phyloP scores from a whole-genome alignment of 2,113 vertebrate species.

The Tamias sibiricus region DNA sequence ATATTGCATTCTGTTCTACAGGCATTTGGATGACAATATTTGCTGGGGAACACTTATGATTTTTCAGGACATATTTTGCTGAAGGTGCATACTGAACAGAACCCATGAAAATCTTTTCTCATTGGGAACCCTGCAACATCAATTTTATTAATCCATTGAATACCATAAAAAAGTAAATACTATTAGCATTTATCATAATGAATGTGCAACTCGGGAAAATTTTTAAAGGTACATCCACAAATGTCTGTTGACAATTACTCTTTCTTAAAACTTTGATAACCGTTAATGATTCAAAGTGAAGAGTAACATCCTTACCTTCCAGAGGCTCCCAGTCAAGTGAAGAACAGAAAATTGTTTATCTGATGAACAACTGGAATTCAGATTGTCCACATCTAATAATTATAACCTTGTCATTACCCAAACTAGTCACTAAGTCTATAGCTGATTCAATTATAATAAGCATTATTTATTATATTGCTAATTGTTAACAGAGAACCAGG shows the following conservation, averaged over 20 bases:
- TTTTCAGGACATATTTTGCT: not conserved
- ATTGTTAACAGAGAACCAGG: not conserved
- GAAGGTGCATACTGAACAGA: not conserved
- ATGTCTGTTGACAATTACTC: not conserved
- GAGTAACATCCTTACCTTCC: not conserved
- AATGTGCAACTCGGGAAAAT: slow-evolving; percentile 4
- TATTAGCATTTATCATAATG: not conserved
- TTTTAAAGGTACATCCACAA: not conserved
- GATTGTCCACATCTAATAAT: not conserved
- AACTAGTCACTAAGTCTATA: not conserved
- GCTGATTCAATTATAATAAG: not conserved
- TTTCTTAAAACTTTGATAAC: not conserved
- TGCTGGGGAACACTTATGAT: not conserved
- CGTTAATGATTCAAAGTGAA: not conserved
- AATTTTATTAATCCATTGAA: slow-evolving; percentile 18
- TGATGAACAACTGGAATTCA: not conserved
- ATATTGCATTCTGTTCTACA: not conserved
- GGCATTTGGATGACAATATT: not conserved
- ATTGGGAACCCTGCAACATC: not conserved
- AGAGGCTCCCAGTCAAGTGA: not conserved
- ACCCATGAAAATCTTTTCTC: not conserved
- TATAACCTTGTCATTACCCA: not conserved
- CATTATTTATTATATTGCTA: not conserved
- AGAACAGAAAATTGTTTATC: not conserved
- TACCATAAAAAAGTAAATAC: not conserved